Evolutionary conservation across 1,140 invertebrate genomes (phyloP), one percentile per base, ranked within the genome.

Genomic region (Drosophila sp.): DNA sequence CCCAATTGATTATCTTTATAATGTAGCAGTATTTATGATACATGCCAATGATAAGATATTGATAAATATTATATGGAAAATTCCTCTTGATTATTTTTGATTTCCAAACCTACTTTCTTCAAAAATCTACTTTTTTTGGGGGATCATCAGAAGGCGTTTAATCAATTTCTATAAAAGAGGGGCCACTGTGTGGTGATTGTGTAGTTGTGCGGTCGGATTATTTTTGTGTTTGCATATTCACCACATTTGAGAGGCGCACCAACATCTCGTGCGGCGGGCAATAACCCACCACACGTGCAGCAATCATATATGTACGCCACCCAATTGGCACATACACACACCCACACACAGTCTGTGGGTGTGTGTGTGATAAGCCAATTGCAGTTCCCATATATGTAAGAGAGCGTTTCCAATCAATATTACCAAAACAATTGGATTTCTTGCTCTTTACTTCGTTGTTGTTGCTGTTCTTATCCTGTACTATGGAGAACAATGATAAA

Each of bases 191-290:
- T n/a, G 6, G 11, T 17, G 40, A 4, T n/a, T 11, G 3, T 23
- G 44, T 23, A 7, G 23, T 6, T 50, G 44, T 50, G 44, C n/a
- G 23, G 30, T 64, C 23, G 47, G 50, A 33, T 61, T 41, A 10
- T 38, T 35, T 47, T 35, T 54, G 5, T 23, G 5, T 23, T 57
- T 66, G 40, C n/a, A 11, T 64, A 27, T 41, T 71, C 56, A 58
- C 54, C 57, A 23, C 35, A 10, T 30, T 17, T 54, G 25, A 41
- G 8, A 35, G 44, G 17, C 30, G 29, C 35, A 10, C 41, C 38
- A 47, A 75, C 75, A 75, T 82, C 79, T 82, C 75, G 75, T 81
- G 74, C 65, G 62, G 66, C 57, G 58, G 74, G 32, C 41, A 58
- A 66, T 64, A 72, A 81, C 63, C 70, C 73, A 77, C 79, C 70